Evolutionary conservation across 2,888 invertebrate species (phyloP).

Genomic region (Troides oblongomaculatus): DNA sequence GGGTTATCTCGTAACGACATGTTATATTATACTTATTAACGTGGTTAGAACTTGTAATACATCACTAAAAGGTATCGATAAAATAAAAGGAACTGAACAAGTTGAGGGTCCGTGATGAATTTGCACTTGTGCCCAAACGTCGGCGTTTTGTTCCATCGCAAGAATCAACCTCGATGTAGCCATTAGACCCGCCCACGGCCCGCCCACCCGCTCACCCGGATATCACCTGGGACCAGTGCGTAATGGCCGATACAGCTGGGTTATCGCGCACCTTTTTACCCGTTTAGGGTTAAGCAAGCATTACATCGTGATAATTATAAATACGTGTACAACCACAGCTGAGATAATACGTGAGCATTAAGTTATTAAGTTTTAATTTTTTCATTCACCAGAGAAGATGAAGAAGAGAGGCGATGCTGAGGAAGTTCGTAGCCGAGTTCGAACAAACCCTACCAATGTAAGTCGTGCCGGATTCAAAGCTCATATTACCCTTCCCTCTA

Average conservation of each 20-base stretch:
- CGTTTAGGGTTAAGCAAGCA: constrained; percentile 27
- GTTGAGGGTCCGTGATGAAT: constrained; percentile 48
- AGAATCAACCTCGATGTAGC: constrained; percentile 65
- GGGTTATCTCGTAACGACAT: too few species aligned
- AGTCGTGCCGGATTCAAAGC: too few species aligned
- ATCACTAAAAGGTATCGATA: constrained; percentile 9
- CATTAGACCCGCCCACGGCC: constrained; percentile 57
- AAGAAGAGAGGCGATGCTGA: too few species aligned
- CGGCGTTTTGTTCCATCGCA: constrained; percentile 65
- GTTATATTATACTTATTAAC: too few species aligned
- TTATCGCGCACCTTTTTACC: constrained; percentile 47
- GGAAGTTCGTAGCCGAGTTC: too few species aligned
- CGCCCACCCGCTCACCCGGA: constrained; percentile 61
- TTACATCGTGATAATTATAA: not conserved
- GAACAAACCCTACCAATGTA: too few species aligned
- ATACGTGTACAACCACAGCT: too few species aligned
- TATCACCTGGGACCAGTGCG: constrained; percentile 66
- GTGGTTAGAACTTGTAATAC: not conserved
- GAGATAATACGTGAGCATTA: too few species aligned
- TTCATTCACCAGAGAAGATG: too few species aligned
- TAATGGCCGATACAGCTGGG: constrained; percentile 55
- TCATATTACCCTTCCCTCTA: too few species aligned
- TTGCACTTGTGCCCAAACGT: constrained; percentile 54
- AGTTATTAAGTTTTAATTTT: too few species aligned
- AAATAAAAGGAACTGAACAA: constrained; percentile 7